These are phyloP conservation scores for Agonum fuliginosum DNA, from an alignment of 2,888 invertebrate species.

Conservation along the genomic window DNA sequence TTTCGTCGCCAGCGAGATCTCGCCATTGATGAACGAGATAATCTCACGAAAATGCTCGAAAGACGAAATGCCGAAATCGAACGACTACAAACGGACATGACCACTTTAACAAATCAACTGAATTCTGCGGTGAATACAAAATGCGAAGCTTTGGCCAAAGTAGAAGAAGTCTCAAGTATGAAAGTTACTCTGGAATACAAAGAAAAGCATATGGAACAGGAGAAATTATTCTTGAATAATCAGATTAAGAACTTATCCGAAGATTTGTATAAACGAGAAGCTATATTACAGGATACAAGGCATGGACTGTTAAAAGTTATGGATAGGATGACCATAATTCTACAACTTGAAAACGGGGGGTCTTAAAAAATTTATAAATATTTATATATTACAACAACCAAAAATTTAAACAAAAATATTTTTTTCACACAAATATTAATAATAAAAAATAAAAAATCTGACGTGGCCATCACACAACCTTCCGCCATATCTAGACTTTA, in stretches of 20 bases:
- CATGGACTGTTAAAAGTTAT: no score
- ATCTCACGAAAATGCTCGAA: slow-evolving; percentile 82
- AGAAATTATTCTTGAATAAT: slow-evolving; percentile 83
- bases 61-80: slow-evolving; percentile 84
- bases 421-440: no score
- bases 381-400: no score
- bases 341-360: no score
- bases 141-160: slow-evolving; percentile 86
- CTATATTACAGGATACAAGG: slow-evolving; percentile 85
- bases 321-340: no score
- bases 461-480: no score
- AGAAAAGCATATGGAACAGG: slow-evolving; percentile 90
- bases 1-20: slow-evolving; percentile 82
- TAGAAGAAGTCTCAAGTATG: slow-evolving; percentile 88
- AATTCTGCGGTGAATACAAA: slow-evolving; percentile 85
- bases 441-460: no score
- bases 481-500: no score
- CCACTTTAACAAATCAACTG: slow-evolving; percentile 83
- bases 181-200: slow-evolving; percentile 86
- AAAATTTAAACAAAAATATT: no score
- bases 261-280: slow-evolving; percentile 85
- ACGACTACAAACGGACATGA: slow-evolving; percentile 81
- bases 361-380: no score
- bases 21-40: slow-evolving; percentile 85
- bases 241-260: slow-evolving; percentile 87